Percentiles rank a stretch among this genome's conserved stretches.
phyloP scores from a whole-genome alignment of 2,797 vertebrate species.

The Cossypha niveicapilla region DNA sequence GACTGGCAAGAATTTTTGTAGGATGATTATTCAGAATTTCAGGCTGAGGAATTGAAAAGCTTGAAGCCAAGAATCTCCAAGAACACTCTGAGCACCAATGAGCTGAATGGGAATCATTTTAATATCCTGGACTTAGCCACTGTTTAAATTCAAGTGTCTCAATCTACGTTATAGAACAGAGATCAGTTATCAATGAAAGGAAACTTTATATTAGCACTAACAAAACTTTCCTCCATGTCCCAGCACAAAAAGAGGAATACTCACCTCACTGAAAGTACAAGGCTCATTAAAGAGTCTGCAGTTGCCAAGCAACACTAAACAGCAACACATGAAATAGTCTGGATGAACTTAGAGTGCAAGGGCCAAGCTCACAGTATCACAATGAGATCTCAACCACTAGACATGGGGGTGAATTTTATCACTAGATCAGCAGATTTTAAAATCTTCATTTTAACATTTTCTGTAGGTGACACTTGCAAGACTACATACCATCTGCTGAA shows the following conservation, averaged over 20 bases:
- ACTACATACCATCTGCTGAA: neutral
- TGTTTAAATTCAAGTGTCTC: neutral
- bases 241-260: neutral
- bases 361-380: neutral
- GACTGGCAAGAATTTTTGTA: neutral
- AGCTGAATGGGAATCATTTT: neutral
- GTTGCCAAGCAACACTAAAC: slow-evolving; percentile 42
- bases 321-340: slow-evolving; percentile 14
- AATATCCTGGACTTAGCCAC: neutral
- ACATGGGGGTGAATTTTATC: neutral
- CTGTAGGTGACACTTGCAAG: neutral
- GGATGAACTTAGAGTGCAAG: neutral
- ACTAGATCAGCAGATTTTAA: neutral
- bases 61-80: neutral
- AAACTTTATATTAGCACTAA: neutral
- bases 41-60: neutral
- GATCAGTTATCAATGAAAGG: neutral
- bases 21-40: neutral
- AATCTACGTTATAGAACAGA: neutral
- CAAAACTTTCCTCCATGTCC: neutral
- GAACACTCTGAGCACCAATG: neutral
- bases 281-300: slow-evolving; percentile 13
- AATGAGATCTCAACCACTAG: neutral
- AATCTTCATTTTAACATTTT: neutral
- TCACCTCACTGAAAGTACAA: neutral